phyloP scores from a whole-genome alignment of 1,140 invertebrate species.

The Chironomus tepperi region DNA sequence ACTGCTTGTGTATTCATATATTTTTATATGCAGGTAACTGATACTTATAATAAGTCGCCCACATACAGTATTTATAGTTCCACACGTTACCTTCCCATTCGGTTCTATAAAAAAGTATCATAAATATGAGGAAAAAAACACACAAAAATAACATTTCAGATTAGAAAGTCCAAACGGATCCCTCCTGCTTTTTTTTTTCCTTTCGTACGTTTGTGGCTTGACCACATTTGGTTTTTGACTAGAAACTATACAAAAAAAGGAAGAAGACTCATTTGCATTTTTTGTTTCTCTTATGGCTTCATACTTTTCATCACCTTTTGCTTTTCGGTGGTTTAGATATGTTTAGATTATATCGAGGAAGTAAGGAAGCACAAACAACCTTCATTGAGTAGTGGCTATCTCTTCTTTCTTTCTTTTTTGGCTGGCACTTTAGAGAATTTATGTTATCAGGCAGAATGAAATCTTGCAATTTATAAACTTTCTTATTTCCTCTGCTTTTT shows the following conservation, averaged over 20 bases:
- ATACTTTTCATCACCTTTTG: constrained; percentile 2
- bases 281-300: not conserved
- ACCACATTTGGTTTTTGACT: not conserved
- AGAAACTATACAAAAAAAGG: not conserved
- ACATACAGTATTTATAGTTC: no score
- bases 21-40: no score
- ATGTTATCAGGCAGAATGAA: not conserved
- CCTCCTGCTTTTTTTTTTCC: not conserved
- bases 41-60: no score
- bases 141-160: not conserved
- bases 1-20: no score
- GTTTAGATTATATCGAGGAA: no score
- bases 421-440: not conserved
- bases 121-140: not conserved
- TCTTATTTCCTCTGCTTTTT: not conserved
- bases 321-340: not conserved
- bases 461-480: not conserved
- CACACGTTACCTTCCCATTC: not conserved
- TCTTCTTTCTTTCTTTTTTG: not conserved
- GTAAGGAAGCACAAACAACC: no score
- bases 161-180: not conserved
- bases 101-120: not conserved
- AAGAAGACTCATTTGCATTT: not conserved
- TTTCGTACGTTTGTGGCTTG: not conserved
- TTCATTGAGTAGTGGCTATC: no score